phyloP scores from a whole-genome alignment of 64 coral and sea anemone genomes.

The Montipora capricornis region DNA sequence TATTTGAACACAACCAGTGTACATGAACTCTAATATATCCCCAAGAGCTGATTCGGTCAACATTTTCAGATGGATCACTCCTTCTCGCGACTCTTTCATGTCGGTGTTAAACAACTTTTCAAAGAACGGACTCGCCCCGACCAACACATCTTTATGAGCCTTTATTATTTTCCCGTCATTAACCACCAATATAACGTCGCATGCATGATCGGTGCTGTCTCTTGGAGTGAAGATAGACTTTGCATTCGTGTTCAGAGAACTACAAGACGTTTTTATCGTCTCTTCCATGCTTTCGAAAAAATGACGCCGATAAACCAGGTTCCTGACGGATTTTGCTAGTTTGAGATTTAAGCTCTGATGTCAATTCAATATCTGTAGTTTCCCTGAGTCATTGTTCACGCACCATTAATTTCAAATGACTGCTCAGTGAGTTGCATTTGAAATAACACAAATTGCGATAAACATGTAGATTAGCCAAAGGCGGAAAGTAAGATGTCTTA shows the following conservation, averaged over 20 bases:
- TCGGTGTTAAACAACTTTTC: background rate
- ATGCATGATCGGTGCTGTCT: background rate
- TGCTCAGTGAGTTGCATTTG: too few relatives aligned
- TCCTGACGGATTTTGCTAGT: background rate
- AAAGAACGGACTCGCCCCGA: slow-evolving; percentile 28
- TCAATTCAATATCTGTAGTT: background rate
- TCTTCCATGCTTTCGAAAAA: background rate
- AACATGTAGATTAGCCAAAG: too few relatives aligned
- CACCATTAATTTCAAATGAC: too few relatives aligned
- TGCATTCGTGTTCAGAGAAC: background rate
- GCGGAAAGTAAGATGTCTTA: too few relatives aligned
- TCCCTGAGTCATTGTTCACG: too few relatives aligned
- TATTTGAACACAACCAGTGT: slow-evolving; percentile 16
- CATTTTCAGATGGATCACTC: background rate
- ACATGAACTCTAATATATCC: slow-evolving; percentile 28
- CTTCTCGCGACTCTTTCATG: slow-evolving; percentile 12
- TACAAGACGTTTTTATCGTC: background rate
- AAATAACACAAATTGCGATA: too few relatives aligned
- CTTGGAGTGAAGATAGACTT: background rate
- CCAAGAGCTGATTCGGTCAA: background rate
- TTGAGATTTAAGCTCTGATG: background rate
- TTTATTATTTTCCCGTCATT: background rate
- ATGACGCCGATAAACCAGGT: background rate
- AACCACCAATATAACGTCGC: slow-evolving; percentile 20
- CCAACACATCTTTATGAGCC: slow-evolving; percentile 19